These are phyloP conservation scores for Oophaga sylvatica DNA, from an alignment of 2,797 vertebrate species.

Conservation along the genomic window DNA sequence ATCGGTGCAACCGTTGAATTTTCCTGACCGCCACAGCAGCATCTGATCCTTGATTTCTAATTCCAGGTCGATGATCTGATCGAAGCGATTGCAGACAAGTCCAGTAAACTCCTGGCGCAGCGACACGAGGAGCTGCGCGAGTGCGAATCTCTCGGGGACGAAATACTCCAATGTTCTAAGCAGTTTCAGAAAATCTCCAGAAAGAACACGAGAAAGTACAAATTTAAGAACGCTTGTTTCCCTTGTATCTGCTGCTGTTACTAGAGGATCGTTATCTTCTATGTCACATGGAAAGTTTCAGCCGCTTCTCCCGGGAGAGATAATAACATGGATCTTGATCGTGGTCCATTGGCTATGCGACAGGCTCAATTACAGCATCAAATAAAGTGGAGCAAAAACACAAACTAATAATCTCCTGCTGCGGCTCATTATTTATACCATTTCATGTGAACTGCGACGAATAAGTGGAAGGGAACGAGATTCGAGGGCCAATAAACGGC, in stretches of 20 bases:
- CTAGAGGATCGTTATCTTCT: slow-evolving; percentile 18
- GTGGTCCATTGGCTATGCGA: background rate
- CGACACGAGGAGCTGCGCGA: slow-evolving; percentile 75
- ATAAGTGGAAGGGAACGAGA: background rate
- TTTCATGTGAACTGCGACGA: background rate
- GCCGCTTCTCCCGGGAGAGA: background rate
- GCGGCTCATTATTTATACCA: slow-evolving; percentile 7
- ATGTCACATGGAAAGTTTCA: background rate
- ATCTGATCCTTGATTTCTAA: slow-evolving; percentile 40
- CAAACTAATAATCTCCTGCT: background rate
- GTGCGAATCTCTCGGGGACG: slow-evolving; percentile 64
- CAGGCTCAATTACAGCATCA: background rate
- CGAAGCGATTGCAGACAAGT: slow-evolving; percentile 66
- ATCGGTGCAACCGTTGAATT: background rate
- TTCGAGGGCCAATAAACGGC: background rate
- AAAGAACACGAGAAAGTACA: slow-evolving; percentile 65
- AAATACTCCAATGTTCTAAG: slow-evolving; percentile 65
- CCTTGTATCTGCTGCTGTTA: slow-evolving; percentile 67
- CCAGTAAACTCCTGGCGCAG: slow-evolving; percentile 68
- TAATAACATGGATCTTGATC: background rate
- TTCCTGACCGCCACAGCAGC: background rate
- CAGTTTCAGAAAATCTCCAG: slow-evolving; percentile 70
- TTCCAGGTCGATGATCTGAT: slow-evolving; percentile 77
- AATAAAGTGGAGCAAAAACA: slow-evolving; percentile 2
- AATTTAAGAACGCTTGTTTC: slow-evolving; percentile 62